These are phyloP conservation scores for Gorsachius goisagi DNA, from an alignment of 2,113 vertebrate genomes.

Conservation along the genomic window DNA sequence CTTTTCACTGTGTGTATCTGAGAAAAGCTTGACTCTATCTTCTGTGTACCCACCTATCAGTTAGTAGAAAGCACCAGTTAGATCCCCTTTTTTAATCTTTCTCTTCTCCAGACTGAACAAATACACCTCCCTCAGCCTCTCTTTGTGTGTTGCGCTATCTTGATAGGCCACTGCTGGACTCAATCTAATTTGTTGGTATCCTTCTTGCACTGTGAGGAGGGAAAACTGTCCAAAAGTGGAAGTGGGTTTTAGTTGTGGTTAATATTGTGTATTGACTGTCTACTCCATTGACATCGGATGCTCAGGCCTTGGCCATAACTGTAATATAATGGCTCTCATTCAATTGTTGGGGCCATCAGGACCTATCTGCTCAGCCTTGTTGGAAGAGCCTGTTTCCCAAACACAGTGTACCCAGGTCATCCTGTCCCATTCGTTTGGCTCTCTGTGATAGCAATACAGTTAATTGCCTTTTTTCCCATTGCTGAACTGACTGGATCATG, in stretches of 20 bases:
- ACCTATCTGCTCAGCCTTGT: background rate
- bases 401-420: background rate
- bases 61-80: background rate
- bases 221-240: background rate
- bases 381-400: background rate
- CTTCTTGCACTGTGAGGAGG: background rate
- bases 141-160: fast-evolving
- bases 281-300: background rate
- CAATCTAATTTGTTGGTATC: background rate
- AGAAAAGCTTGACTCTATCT: background rate
- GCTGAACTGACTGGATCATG: background rate
- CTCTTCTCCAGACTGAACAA: background rate
- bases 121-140: background rate
- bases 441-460: background rate
- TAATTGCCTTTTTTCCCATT: background rate
- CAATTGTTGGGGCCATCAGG: background rate
- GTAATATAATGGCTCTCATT: background rate
- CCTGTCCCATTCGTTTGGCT: background rate
- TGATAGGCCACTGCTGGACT: background rate
- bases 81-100: background rate
- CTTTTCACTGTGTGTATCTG: background rate
- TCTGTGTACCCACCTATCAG: background rate
- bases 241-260: background rate
- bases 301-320: background rate
- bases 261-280: background rate